phyloP scores from a whole-genome alignment of 2,797 vertebrate species.

The Chromis chromis region DNA sequence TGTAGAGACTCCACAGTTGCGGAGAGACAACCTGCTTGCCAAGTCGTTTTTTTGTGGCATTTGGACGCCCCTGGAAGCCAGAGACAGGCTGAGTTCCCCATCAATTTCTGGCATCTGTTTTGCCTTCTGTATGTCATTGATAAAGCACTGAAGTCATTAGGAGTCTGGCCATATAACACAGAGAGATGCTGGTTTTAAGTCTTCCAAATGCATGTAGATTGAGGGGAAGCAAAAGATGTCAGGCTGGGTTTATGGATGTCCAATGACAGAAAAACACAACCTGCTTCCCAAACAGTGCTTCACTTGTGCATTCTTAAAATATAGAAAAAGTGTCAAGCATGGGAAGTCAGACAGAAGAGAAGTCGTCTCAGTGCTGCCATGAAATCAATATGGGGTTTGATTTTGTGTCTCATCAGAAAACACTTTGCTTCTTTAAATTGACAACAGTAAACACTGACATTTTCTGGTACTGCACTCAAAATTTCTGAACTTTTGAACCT shows the following conservation, averaged over 20 bases:
- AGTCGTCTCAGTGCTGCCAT: background rate
- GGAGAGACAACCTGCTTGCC: background rate
- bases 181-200: background rate
- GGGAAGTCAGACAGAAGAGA: background rate
- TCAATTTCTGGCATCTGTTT: slow-evolving; percentile 7
- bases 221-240: background rate
- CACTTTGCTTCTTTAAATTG: background rate
- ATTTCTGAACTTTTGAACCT: background rate
- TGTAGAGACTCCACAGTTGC: background rate
- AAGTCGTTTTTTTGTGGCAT: slow-evolving; percentile 8
- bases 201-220: background rate
- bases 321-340: background rate
- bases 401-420: background rate
- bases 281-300: background rate
- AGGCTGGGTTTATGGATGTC: background rate
- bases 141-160: slow-evolving; percentile 16
- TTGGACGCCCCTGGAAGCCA: slow-evolving; percentile 4
- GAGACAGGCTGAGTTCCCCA: background rate
- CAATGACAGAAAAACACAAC: background rate
- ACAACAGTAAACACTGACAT: background rate
- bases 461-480: background rate
- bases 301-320: background rate
- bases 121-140: background rate
- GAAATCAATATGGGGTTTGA: background rate
- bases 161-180: background rate